Base-by-base conservation (phyloP, 92 coral and sea anemone genomes). In the Paramuricea clavata region DNA sequence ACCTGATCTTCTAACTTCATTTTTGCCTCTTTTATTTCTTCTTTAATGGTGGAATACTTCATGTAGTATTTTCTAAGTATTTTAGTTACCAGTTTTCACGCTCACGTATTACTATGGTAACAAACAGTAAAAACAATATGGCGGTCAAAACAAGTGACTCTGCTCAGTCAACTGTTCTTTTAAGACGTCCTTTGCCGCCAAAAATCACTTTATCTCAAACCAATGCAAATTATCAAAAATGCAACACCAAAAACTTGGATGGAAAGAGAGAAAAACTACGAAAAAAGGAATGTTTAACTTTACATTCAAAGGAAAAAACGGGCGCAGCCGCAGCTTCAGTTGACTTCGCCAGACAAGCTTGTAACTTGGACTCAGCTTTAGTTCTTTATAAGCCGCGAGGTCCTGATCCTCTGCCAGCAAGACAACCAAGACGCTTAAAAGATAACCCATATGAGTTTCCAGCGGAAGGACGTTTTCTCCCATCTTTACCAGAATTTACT, bases 131-230 rank as follows among this genome's bases (percentile, higher is more conserved):
- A 56, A 84, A 32, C 83, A 89, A 92, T 74, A 96, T 96, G 98
- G 98, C 98, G 93, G 94, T 95, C n/a, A 90, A 93, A 78, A 89
- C 87, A 12, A 88, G 68, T 12, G 80, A 89, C 44, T 89, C 93
- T 22, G 76, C 90, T 60, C 72, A 11, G 9, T 33, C 36, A 8
- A 16, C 72, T 27, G 94, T 94, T 65, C 98, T 96, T 76, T 88
- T 96, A 76, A 94, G 98, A 49, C 98, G 98, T 41, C 98, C 98
- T 78, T 87, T 96, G 52, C 98, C 98, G 32, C 98, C 98, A 41
- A 94, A 96, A 81, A 83, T 86, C 22, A 42, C 78, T 7, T 86
- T 81, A 21, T 91, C 92, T 36, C 86, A 49, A 32, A 27, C 49
- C 52, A 78, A 3, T 54, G 17, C 23, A 7, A 92, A 31, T 80